A percentile compares a stretch with the other conserved stretches of the same genome.
phyloP scores from a whole-genome alignment of 2,888 invertebrate species.

The Oasisia sp. region DNA sequence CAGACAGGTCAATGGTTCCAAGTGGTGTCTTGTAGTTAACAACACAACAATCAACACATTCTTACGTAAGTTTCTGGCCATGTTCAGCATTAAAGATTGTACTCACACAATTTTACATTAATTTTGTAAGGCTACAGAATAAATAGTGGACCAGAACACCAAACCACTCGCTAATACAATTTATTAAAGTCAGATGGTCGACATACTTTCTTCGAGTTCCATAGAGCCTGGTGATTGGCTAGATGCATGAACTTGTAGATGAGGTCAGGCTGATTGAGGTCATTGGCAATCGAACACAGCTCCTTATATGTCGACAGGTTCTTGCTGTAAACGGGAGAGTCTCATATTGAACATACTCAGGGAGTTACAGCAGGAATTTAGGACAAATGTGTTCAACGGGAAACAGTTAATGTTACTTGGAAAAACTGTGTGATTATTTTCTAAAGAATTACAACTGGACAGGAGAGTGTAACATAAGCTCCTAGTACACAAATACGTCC shows the following conservation, averaged over 20 bases:
- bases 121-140: background rate
- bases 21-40: no score
- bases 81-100: no score
- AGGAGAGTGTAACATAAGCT: no score
- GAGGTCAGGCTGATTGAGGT: conserved; percentile 93
- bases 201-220: conserved; percentile 87
- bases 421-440: background rate
- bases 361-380: background rate
- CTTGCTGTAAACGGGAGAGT: conserved; percentile 72
- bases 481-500: no score
- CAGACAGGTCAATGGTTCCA: no score
- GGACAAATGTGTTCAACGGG: background rate
- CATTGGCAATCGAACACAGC: conserved; percentile 90
- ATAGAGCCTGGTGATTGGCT: conserved; percentile 92
- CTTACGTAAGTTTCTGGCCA: no score
- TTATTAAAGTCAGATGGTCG: background rate
- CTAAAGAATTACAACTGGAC: no score
- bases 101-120: no score
- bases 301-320: conserved; percentile 94
- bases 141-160: conserved; percentile 22
- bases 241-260: conserved; percentile 96
- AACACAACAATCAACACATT: no score
- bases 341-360: background rate
- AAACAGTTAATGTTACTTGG: background rate
- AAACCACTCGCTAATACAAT: background rate